Evolutionary conservation across 2,797 vertebrate genomes (phyloP), one percentile per base, ranked within the genome.

Genomic region (Forpus xanthops): DNA sequence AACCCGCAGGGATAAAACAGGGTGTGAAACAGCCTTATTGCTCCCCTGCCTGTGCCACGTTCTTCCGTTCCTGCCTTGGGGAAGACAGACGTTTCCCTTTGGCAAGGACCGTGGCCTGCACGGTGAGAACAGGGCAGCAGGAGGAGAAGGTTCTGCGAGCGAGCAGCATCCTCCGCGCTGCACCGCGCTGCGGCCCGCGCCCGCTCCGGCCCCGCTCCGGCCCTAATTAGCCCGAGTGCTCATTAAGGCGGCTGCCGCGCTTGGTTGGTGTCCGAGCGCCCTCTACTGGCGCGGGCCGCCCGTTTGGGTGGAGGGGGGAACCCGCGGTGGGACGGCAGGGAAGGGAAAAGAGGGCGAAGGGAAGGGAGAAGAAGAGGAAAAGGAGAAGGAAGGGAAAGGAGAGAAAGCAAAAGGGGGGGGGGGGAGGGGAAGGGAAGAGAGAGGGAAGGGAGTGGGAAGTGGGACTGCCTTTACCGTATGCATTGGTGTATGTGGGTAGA

Each of bases 181-280:
- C 52, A 16, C 58, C 81, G 15, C 60, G 75, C 41, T 18, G 5
- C 64, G n/a, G 44, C 42, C 31, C 4, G 78, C 28, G 3, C 5
- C 31, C 7, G 21, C n/a, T 4, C 55, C n/a, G n/a, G 55, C 55
- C n/a, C n/a, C n/a, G 21, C 55, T 21, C 55, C 14, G 2, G 52
- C 55, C 85, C 60, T 96, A 94, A 96, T 96, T 90, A 97, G 62
- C 85, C 52, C 55, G 31, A 78, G 71, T 2, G 10, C 81, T 55
- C 85, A 44, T 68, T 23, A 37, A 47, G 4, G 44, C 31, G 0
- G 2, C 4, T 12, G 16, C 49, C n/a, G 76, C 19, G 6, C 71
- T 97, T 98, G 91, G 80, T 96, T 91, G 95, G 97, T 97, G 96
- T 97, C 95, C 80, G 97, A 95, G 98, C 96, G 93, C 98, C 97